Percentiles rank a stretch among this genome's conserved stretches.
These are phyloP conservation scores for Torymus texanus DNA, from an alignment of 2,888 invertebrate genomes.

Conservation along the genomic window DNA sequence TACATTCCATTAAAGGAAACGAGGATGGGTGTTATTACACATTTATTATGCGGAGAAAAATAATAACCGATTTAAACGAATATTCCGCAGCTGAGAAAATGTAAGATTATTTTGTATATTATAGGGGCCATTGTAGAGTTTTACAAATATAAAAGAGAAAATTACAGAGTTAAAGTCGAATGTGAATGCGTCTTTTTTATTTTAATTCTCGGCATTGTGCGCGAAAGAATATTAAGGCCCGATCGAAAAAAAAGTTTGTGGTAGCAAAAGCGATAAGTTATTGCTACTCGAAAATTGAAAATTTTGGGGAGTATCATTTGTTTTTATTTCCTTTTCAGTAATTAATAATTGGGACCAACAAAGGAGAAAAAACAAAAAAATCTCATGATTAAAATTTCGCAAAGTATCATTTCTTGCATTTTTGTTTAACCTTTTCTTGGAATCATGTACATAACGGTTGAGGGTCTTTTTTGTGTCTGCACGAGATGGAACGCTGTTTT, in stretches of 20 bases:
- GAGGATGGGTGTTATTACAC: slow-evolving; percentile 63
- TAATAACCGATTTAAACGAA: slow-evolving; percentile 6
- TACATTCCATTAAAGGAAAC: slow-evolving; percentile 72
- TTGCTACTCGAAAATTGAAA: slow-evolving; percentile 4
- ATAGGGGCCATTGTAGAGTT: background rate
- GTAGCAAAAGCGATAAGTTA: slow-evolving; percentile 1
- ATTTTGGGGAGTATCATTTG: background rate
- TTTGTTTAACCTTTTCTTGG: slow-evolving; percentile 5
- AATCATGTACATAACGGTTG: slow-evolving; percentile 40
- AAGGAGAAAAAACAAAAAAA: slow-evolving; percentile 18
- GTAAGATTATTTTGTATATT: slow-evolving; percentile 30
- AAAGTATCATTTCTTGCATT: slow-evolving; percentile 27
- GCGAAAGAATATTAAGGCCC: background rate
- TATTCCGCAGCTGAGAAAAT: background rate
- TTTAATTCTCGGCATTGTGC: slow-evolving; percentile 5
- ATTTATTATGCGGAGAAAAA: background rate
- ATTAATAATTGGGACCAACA: slow-evolving; percentile 52
- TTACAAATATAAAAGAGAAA: background rate
- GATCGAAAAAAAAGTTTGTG: slow-evolving; percentile 1
- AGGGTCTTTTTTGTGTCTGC: slow-evolving; percentile 20
- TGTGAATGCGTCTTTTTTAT: background rate
- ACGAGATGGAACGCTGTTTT: slow-evolving; percentile 32
- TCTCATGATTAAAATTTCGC: slow-evolving; percentile 16
- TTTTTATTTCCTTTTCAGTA: slow-evolving; percentile 37
- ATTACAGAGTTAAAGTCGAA: background rate